Conservation (phyloP, 2,113 vertebrate species). For the Gnathonemus longibarbis region DNA sequence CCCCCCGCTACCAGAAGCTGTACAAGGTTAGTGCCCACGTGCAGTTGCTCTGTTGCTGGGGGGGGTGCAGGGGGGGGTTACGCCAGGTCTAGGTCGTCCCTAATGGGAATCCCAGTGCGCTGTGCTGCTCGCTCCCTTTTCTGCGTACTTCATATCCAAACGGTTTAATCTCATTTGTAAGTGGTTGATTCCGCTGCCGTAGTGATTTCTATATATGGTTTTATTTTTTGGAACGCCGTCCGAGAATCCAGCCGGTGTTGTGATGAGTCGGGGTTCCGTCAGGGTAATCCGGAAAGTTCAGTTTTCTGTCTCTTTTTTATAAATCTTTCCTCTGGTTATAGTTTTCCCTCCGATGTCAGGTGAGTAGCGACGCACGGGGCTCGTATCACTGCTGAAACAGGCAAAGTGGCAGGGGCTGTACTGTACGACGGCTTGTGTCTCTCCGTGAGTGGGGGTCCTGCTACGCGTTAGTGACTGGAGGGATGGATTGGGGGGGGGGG, state of each 20-base stretch:
- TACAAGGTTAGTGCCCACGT: conserved; percentile 78
- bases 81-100: background rate
- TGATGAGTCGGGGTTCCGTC: background rate
- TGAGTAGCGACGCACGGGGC: background rate
- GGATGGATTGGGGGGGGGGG: no score
- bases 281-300: background rate
- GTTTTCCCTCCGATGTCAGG: background rate
- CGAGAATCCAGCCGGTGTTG: background rate
- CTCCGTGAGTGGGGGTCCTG: background rate
- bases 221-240: background rate
- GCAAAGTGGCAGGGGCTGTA: background rate
- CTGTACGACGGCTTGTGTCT: background rate
- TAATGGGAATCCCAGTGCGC: background rate
- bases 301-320: background rate
- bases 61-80: background rate
- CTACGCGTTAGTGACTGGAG: background rate
- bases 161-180: background rate
- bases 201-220: background rate
- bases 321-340: background rate
- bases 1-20: conserved; percentile 97
- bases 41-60: background rate
- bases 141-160: background rate
- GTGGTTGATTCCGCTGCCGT: background rate
- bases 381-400: background rate
- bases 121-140: background rate